Conservation (phyloP, 1,140 invertebrate genomes). For the Homalodisca vitripennis region DNA sequence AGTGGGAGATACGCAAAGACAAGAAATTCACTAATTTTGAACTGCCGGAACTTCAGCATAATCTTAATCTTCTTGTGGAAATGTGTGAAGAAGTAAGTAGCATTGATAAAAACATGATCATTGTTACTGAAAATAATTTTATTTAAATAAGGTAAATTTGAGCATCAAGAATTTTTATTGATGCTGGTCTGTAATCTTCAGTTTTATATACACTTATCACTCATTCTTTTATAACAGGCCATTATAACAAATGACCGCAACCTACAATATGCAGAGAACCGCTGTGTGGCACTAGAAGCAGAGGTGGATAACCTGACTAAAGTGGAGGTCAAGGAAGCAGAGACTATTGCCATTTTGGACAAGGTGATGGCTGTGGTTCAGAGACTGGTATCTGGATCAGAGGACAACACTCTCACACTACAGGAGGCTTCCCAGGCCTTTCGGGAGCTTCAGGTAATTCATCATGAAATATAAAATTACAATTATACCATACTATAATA, state of each 20-base stretch:
- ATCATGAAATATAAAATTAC: no score
- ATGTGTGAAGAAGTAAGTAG: constrained; percentile 82
- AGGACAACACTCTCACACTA: constrained; percentile 59
- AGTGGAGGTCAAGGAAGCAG: constrained; percentile 70
- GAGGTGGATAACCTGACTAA: constrained; percentile 73
- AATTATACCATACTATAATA: no score
- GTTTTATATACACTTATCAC: no score
- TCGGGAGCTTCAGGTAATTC: constrained; percentile 65
- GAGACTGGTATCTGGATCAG: constrained; percentile 57
- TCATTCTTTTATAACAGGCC: constrained; percentile 64
- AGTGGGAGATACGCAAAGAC: constrained; percentile 51
- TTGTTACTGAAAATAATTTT: no score
- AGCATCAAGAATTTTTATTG: no score
- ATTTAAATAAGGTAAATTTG: no score
- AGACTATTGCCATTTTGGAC: constrained; percentile 71
- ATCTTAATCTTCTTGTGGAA: constrained; percentile 87
- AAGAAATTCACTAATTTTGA: constrained; percentile 65
- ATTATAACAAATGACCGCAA: constrained; percentile 88
- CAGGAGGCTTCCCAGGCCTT: constrained; percentile 73
- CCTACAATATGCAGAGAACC: constrained; percentile 71
- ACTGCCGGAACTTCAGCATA: constrained; percentile 89
- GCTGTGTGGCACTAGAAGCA: constrained; percentile 72
- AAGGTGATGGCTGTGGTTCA: constrained; percentile 69
- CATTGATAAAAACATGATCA: no score
- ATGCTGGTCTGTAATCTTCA: no score